phyloP scores from a whole-genome alignment of 2,797 vertebrate genomes.

The Poeciliopsis turneri region DNA sequence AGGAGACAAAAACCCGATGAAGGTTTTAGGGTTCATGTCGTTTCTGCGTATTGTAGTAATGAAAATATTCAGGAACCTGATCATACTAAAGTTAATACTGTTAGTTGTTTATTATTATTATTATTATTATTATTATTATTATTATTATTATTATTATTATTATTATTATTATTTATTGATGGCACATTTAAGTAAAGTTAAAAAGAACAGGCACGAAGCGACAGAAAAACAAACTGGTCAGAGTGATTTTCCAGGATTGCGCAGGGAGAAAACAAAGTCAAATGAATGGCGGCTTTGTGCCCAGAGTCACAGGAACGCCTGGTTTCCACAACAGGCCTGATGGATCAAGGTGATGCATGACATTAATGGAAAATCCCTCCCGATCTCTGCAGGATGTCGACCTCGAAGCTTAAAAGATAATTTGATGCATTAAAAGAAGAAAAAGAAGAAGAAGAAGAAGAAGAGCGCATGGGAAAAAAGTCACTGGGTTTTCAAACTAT shows the following conservation, averaged over 20 bases:
- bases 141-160: too few relatives aligned
- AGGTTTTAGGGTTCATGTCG: neutral
- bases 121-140: too few relatives aligned
- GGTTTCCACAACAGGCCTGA: constrained; percentile 18
- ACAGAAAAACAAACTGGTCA: neutral
- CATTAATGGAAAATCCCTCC: neutral
- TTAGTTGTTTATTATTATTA: too few relatives aligned
- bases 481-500: neutral
- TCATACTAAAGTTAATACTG: neutral
- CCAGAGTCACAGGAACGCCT: constrained; percentile 13
- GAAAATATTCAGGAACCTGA: neutral
- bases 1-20: constrained; percentile 3
- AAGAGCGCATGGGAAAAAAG: neutral
- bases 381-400: neutral
- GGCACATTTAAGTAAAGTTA: neutral
- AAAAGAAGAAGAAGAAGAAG: accelerated
- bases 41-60: neutral
- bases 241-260: constrained; percentile 28
- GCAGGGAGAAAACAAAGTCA: constrained; percentile 35
- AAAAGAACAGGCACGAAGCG: neutral
- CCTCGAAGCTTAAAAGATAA: neutral
- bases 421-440: neutral
- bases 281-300: constrained; percentile 68
- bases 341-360: constrained; percentile 19
- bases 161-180: neutral